A percentile compares a stretch with the other conserved stretches of the same genome.
Evolutionary conservation across 2,113 vertebrate genomes (phyloP).

Genomic region (Lota lota): DNA sequence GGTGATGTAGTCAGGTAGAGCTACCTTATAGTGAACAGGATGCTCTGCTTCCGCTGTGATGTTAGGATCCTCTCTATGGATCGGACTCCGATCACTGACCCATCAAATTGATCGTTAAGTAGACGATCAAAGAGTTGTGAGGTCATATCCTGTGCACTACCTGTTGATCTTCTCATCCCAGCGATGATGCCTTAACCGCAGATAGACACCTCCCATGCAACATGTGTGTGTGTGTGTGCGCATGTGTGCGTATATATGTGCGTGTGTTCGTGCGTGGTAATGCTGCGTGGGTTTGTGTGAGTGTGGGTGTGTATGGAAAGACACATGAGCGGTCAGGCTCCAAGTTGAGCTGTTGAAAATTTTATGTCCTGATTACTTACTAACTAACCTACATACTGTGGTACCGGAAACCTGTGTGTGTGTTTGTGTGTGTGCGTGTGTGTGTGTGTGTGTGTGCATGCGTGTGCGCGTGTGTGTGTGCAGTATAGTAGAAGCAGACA

Average conservation of each 20-base stretch:
- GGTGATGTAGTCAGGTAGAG: no score
- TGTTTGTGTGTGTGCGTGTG: neutral
- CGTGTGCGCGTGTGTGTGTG: neutral
- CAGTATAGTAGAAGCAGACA: neutral
- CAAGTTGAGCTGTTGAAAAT: neutral
- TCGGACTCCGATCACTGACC: neutral
- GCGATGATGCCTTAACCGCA: no score
- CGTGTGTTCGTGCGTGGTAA: neutral
- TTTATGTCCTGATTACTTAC: slow-evolving; percentile 6
- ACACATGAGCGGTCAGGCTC: slow-evolving; percentile 1
- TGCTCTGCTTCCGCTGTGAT: no score
- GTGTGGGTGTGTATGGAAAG: neutral
- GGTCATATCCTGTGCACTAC: no score
- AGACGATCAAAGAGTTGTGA: no score
- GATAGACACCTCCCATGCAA: neutral
- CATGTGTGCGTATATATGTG: neutral
- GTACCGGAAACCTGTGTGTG: neutral
- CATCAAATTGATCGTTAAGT: neutral
- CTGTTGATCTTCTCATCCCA: no score
- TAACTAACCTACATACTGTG: neutral
- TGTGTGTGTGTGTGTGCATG: neutral
- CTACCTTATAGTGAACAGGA: neutral
- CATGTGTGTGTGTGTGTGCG: neutral
- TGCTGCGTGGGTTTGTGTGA: neutral
- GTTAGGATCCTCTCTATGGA: neutral